Evolutionary conservation across 2,888 invertebrate genomes (phyloP).

Genomic region (Eristalis intricaria): DNA sequence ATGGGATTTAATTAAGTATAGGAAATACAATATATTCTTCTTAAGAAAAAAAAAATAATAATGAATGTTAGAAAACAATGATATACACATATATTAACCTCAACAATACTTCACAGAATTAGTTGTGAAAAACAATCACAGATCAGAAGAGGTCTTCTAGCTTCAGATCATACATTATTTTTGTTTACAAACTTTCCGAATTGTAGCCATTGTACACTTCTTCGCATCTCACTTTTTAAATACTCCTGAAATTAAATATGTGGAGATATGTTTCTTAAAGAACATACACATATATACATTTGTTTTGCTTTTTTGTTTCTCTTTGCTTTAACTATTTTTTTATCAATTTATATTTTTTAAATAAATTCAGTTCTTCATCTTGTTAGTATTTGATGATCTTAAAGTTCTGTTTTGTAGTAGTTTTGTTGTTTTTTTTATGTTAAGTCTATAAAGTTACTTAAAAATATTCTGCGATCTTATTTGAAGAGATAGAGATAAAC

Average conservation of each 20-base stretch:
- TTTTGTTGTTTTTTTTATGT: conserved; percentile 5
- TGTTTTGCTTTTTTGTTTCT: conserved; percentile 27
- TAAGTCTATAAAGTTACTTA: conserved; percentile 44
- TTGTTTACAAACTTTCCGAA: neutral
- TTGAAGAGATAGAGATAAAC: conserved; percentile 69
- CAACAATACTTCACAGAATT: conserved; percentile 29
- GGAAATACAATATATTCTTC: conserved; percentile 54
- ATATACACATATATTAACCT: conserved; percentile 40
- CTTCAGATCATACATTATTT: neutral
- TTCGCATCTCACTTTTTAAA: neutral
- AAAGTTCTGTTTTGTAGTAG: conserved; percentile 22
- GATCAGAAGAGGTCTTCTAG: neutral
- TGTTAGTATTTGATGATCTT: conserved; percentile 14
- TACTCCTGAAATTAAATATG: conserved; percentile 47
- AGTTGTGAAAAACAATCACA: conserved; percentile 24
- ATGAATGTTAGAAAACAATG: conserved; percentile 27
- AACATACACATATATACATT: conserved; percentile 10
- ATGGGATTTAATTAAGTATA: conserved; percentile 33
- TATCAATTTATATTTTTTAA: conserved; percentile 5
- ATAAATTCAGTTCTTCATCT: conserved; percentile 49
- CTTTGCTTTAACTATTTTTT: neutral
- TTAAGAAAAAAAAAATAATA: conserved; percentile 26
- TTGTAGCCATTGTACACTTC: conserved; percentile 3
- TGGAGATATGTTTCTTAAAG: conserved; percentile 56
- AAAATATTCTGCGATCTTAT: conserved; percentile 67